Base-by-base conservation (phyloP, 1,140 invertebrate species). In the Tigriopus japonicus region DNA sequence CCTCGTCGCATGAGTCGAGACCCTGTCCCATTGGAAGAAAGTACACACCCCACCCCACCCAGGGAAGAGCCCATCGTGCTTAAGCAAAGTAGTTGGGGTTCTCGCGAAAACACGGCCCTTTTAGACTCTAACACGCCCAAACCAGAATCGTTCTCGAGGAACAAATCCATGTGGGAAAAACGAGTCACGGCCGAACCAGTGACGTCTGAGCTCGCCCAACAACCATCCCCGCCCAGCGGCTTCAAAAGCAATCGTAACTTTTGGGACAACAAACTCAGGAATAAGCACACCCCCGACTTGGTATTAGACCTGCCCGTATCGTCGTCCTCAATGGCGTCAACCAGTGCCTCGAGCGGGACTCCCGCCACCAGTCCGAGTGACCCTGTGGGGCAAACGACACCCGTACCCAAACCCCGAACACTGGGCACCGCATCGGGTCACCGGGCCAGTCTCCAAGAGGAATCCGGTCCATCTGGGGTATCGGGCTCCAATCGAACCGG, bases 301-400 rank as follows among this genome's bases (percentile, higher is more conserved):
- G 59, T 61, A 35, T 17, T 61, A 52, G 59, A 61, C 19, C 52
- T 61, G 6, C 59, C 59, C n/a, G 28, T 35, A 3, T 35, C n/a
- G n/a, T n/a, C n/a, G n/a, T n/a, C 28, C 28, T 35, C 28, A 9
- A 35, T 5, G 28, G 3, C 28, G 28, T 35, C 28, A 3, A 35
- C 28, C 3, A 35, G 3, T 3, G 9, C 28, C 28, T 35, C 28
- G 3, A 35, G 28, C 3, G 28, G 28, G 3, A 35, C 28, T 9
- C 28, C 28, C 3, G 28, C 28, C 28, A 35, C 28, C 28, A 35
- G 28, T 35, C 28, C 28, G 3, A 35, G 28, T 9, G 28, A 35
- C 28, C 28, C 28, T 9, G 3, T 9, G 28, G 9, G 28, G 3
- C 28, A 35, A 5, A 35, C 3, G 3, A 35, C 28, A 35, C 28